Base-by-base conservation (phyloP, 2,113 vertebrate species). In the Stictonetta naevosa region DNA sequence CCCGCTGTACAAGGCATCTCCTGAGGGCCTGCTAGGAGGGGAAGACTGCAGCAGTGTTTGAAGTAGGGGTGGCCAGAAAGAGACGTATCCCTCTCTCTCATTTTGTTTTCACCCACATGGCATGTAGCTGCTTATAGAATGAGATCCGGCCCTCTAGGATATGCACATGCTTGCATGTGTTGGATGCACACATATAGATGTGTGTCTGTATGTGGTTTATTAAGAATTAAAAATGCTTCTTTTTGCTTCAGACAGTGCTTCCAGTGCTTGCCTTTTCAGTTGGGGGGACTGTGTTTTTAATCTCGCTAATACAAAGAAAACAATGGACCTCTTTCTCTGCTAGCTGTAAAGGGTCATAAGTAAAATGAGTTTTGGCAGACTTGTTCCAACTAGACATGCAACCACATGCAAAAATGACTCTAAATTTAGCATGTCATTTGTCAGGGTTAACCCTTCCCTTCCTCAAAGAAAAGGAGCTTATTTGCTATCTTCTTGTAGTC, bases 291-390 rank as follows among this genome's bases (percentile, higher is more conserved):
- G 46, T 94, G 92, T 95, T 98, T 98, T 97, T 96, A 97, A 97
- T 96, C 80, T 90, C 7, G 0, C 91, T 89, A 97, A 96, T 96
- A 96, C 76, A 93, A 96, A 96, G 95, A 96, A 97, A 97, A 98
- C 98, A 98, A 98, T 97, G 96, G 88, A 60, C 50, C 72, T 96
- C 97, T 98, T 98, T 98, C 97, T 98, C 95, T 94, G 96, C 95
- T 96, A 84, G 95, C 97, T 97, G 95, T 95, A 93, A 98, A 98
- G 97, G 96, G 96, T 97, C 97, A 97, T 92, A 96, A 92, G 95
- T 95, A 98, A 97, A 98, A 97, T 96, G 93, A 96, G 88, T 94
- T 95, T 88, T 94, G 94, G 95, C 96, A 97, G 95, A 96, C 93
- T 86, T 2, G 5, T 91, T 98, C 94, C 93, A 97, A 92, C 77